Base-by-base conservation (phyloP, 2,888 invertebrate species). In the Camptogramma bilineatum region DNA sequence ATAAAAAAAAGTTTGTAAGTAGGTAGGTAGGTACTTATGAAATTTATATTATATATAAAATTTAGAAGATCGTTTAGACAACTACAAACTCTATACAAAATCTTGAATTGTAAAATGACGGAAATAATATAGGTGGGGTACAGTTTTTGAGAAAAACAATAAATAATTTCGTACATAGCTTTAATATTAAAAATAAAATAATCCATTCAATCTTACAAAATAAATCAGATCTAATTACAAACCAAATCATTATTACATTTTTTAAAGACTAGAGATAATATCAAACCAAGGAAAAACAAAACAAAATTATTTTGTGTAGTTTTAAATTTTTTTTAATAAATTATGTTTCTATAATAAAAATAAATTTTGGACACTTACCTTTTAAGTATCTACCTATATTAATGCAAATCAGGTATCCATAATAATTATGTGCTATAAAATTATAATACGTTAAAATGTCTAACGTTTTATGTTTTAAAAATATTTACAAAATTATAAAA, bases 231-330 rank as follows among this genome's bases (percentile, higher is more conserved):
- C 84, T 82, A 82, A 83, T 68, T 81, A 80, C 80, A 84, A 84
- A 83, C 85, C 86, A 84, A 85, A 85, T 80, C 74, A 81, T 83
- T 82, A 84, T 84, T 86, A 84, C 86, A 80, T 87, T 86, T 87
- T 60, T 70, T 85, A 85, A 77, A 91, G 92, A 93, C 92, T 93
- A 93, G 92, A 93, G 79, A 88, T 84, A 84, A 85, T 82, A 83
- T 85, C 86, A 77, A 89, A 86, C 85, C 86, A 86, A 87, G 82
- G 71, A 66, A 67, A 28, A 70, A 71, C 58, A 62, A 62, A 63
- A 42, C 17, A 44, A 50, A 18, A 19, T n/a, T 10, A 21, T 48
- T 24, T 54, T 28, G 16, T 17, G 17, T 8, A 42, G 4, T 44
- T 10, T 44, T 42, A 53, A 44, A 46, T 17, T 19, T 47, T 13